Base-by-base conservation (phyloP, 1,140 invertebrate species). In the Hycleus cichorii region DNA sequence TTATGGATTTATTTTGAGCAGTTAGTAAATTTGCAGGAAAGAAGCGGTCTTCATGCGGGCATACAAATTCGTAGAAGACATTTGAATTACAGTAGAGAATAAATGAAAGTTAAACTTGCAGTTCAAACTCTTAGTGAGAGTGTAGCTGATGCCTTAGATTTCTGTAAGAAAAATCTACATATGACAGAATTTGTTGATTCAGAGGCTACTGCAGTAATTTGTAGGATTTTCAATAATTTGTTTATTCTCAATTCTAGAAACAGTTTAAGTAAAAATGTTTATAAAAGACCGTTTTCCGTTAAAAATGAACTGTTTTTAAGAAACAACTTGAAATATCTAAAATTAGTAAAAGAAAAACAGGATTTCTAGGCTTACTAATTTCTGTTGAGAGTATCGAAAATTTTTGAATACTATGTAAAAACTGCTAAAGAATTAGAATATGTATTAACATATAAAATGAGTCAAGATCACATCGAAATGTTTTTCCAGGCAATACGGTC, bases 21-120 rank as follows among this genome's bases (percentile, higher is more conserved):
- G 2, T 60, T 74, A 11, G 51, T 66, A 2, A 27, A 61, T 6
- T 42, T 66, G 40, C 70, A 73, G 63, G 47, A 67, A 44, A 47
- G 18, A 24, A 43, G 72, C 43, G 67, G 65, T 11, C 58, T 73
- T 9, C 57, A 67, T 52, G 39, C 59, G 46, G 67, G 44, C 0
- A 72, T 63, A 47, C 74, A 72, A 60, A 12, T 74, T 27, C 64
- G 44, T 27, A 59, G 47, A 18, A 39, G 49, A 11, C 71, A 74
- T 62, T 45, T 75, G 24, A 45, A 64, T 52, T 73, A 55, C 52
- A n/a, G 56, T 5, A 60, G 66, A 40, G 52, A 70, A 26, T 72
- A 70, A 68, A 73, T 72, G 62, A 70, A 72, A 52, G 66, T 72
- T 7, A 67, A 68, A 52, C 47, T 74, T 44, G 67, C 63, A 25